A percentile compares a stretch with the other conserved stretches of the same genome.
Conservation (phyloP, 2,113 vertebrate species). For the Odontophorus gujanensis region DNA sequence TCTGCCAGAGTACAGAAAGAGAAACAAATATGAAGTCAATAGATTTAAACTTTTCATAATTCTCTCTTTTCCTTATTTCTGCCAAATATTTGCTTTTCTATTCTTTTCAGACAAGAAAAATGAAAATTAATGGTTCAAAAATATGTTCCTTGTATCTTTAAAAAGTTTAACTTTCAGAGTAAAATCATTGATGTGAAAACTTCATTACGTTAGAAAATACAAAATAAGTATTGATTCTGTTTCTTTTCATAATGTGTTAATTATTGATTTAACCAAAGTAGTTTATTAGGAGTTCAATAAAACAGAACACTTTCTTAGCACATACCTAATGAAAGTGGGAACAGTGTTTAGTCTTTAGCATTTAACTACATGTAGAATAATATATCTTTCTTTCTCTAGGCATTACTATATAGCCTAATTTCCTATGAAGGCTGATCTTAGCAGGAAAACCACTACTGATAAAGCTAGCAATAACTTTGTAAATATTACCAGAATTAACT, state of each 20-base stretch:
- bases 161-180: constrained; percentile 32
- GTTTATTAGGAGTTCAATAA: background rate
- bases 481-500: background rate
- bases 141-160: background rate
- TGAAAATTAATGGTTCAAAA: constrained; percentile 51
- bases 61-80: constrained; percentile 38
- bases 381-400: background rate
- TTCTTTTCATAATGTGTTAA: background rate
- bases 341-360: background rate
- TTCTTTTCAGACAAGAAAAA: constrained; percentile 32
- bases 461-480: background rate
- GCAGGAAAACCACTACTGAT: background rate
- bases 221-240: constrained; percentile 9
- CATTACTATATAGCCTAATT: background rate
- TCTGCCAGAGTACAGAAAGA: background rate
- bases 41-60: background rate
- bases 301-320: background rate
- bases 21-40: constrained; percentile 18
- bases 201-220: background rate
- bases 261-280: constrained; percentile 5
- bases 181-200: constrained; percentile 25
- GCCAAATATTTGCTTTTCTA: constrained; percentile 32
- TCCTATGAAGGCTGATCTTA: background rate
- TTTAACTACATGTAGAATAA: background rate
- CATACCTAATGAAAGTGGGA: background rate